A percentile compares a stretch with the other conserved stretches of the same genome.
Evolutionary conservation across 37 sponge, comb jelly and placozoan genomes (phyloP).

Genomic region (Ephydatia muelleri): DNA sequence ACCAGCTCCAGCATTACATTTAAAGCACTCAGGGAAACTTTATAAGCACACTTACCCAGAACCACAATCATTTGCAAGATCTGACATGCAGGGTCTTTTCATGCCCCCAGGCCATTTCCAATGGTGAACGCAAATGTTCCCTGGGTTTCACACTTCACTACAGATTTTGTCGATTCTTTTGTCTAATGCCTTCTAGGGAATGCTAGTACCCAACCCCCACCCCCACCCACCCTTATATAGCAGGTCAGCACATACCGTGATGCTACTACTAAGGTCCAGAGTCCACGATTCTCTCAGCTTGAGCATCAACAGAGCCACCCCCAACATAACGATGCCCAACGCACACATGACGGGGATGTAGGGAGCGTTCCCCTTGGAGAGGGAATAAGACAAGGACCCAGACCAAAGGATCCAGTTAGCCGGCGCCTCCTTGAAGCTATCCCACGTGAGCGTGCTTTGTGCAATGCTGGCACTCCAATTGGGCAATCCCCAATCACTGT

Average conservation of each 20-base stretch:
- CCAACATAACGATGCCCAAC: slow-evolving; percentile 7
- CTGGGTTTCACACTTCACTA: too few relatives aligned
- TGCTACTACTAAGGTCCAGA: background rate
- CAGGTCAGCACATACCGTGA: background rate
- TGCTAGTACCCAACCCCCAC: too few relatives aligned
- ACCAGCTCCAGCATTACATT: too few relatives aligned
- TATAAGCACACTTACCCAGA: too few relatives aligned
- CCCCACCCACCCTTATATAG: background rate
- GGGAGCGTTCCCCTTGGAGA: slow-evolving; percentile 9
- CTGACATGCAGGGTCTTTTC: too few relatives aligned
- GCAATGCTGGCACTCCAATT: background rate
- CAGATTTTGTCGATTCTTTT: too few relatives aligned
- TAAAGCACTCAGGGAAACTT: too few relatives aligned
- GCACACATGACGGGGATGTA: slow-evolving; percentile 11
- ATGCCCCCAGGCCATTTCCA: too few relatives aligned
- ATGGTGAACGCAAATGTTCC: too few relatives aligned
- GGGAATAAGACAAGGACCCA: slow-evolving; percentile 14
- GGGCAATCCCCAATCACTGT: background rate
- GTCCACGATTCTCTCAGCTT: background rate
- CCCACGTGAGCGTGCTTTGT: background rate
- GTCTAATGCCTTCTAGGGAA: too few relatives aligned
- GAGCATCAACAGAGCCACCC: background rate
- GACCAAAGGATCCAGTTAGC: slow-evolving; percentile 27
- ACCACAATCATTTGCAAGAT: too few relatives aligned
- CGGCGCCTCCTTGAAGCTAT: background rate